Evolutionary conservation across 1,140 invertebrate genomes (phyloP), one percentile per base, ranked within the genome.

Genomic region (Marisa cornuarietis): DNA sequence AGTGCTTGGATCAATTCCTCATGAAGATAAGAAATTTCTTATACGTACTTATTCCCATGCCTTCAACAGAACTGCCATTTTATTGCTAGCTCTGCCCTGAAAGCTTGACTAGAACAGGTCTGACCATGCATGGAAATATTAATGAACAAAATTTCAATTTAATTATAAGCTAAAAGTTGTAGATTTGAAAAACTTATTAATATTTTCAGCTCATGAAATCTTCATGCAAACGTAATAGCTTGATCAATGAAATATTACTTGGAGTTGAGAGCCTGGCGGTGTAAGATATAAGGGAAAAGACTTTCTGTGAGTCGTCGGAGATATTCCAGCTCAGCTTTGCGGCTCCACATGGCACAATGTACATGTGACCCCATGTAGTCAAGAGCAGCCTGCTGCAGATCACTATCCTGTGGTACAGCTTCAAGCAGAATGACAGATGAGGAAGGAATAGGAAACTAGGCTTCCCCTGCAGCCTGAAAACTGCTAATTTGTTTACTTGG

Each of bases 271-370:
- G 88, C 88, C 75, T 91, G 88, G n/a, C 87, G 86, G 73, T 88
- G 87, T 1, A 92, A 83, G 26, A 96, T 87, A 85, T 93, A 92
- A 22, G 94, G 94, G 85, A 96, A 91, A 24, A 96, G 79, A 20
- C 93, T 91, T 22, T 93, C 92, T 0, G 93, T 92, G 31, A 96
- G 82, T 80, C 93, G 92, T 42, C 94, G 90, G 22, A 96, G 90
- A 88, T 96, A 96, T 82, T 93, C 92, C 20, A 96, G 85, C 88
- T 96, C 95, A 54, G 93, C 92, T 69, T 93, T 91, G 14, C 95
- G 89, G 82, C 93, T 95, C 78, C 93, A 92, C 69, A 94, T 92
- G 14, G 95, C 95, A 66, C 93, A 93, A 90, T 96, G 95, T n/a
- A 95, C 87, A 81, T 92, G 91, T 54, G 91, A 90, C 6, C 93